Evolutionary conservation across 1,140 invertebrate genomes (phyloP), one percentile per base, ranked within the genome.

Genomic region (Bombus terrestris): DNA sequence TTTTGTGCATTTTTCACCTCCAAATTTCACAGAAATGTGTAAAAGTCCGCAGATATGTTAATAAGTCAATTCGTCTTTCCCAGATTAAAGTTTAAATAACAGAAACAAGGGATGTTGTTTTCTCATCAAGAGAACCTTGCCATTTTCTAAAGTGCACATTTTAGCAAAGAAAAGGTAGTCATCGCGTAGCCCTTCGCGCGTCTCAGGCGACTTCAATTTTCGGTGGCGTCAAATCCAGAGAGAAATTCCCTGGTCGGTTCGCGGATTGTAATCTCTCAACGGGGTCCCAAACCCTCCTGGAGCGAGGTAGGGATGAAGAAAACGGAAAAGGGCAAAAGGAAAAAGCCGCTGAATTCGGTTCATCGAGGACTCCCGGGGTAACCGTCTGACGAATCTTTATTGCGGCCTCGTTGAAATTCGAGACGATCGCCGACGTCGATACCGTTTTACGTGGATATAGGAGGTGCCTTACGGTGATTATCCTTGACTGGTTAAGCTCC

Each of bases 401-500:
- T 89, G 86, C 90, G 86, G 86, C 78, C 86, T 86, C 89, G 87
- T 91, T 89, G 91, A 93, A 90, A 92, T 93, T 93, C 92, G 85
- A 91, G 88, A 90, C 87, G 87, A 90, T 91, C 85, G 83, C 74
- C 88, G 85, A 88, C 87, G 86, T 92, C 88, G 90, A 91, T 92
- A 93, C 89, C 92, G 88, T 91, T 91, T 93, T 92, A 93, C 91
- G 91, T 89, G 87, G 88, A 85, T 91, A 90, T 88, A 81, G 90
- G 88, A 90, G 93, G 89, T 90, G 81, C 89, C 92, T 93, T 89
- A 93, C 91, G 91, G 92, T 94, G 92, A 93, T 94, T 94, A 94
- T 94, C 92, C 93, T 84, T 92, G 93, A 93, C 93, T 93, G 92
- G 92, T 92, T 94, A 92, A 94, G 93, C 92, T 92, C 85, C 89